These are phyloP conservation scores for Sclerurus mexicanus DNA, from an alignment of 2,113 vertebrate species.

Conservation along the genomic window DNA sequence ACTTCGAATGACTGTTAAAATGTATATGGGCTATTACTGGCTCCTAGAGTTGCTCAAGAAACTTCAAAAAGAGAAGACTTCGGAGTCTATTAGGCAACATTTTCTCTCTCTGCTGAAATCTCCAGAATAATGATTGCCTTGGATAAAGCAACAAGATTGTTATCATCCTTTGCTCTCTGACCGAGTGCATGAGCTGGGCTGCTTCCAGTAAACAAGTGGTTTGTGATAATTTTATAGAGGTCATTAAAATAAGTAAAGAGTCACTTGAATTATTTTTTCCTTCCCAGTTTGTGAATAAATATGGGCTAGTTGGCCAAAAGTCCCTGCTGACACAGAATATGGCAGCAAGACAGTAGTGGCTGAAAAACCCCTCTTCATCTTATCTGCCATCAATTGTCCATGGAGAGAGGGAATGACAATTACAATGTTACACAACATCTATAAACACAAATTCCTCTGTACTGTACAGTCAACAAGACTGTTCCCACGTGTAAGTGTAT, in stretches of 20 bases:
- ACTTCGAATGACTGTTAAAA: not conserved
- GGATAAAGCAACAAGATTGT: not conserved
- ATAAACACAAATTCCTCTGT: not conserved
- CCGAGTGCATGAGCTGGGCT: not conserved
- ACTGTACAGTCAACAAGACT: not conserved
- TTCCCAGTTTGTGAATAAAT: not conserved
- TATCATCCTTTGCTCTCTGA: not conserved
- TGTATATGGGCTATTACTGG: not conserved
- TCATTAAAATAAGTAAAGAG: not conserved
- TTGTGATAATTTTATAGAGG: not conserved
- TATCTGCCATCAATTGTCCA: not conserved
- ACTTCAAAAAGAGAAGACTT: not conserved
- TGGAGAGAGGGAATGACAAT: not conserved
- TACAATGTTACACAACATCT: not conserved
- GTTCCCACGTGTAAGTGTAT: accelerated
- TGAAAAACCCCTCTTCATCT: not conserved
- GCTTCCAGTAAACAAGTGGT: not conserved
- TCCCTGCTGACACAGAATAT: not conserved
- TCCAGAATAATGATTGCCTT: not conserved
- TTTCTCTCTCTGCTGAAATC: not conserved
- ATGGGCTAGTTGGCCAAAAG: not conserved
- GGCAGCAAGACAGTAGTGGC: not conserved
- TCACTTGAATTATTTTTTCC: not conserved
- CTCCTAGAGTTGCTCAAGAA: not conserved
- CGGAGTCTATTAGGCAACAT: not conserved